These are phyloP conservation scores for Nowickia ferox DNA, from an alignment of 2,888 invertebrate genomes.

Conservation along the genomic window DNA sequence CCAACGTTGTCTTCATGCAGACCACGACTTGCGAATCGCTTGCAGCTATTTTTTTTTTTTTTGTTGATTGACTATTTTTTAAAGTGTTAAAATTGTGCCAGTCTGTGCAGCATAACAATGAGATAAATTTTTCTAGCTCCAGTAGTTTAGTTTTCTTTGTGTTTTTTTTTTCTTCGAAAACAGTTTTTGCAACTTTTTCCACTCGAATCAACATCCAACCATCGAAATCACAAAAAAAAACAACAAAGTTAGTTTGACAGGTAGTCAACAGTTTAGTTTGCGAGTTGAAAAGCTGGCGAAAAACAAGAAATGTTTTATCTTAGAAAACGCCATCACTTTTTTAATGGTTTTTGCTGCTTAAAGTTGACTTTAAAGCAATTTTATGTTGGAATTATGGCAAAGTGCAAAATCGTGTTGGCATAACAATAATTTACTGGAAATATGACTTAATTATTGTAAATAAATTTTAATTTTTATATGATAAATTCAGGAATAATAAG, in stretches of 20 bases:
- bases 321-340: conserved; percentile 44
- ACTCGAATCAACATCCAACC: conserved; percentile 44
- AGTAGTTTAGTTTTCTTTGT: conserved; percentile 29
- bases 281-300: conserved; percentile 46
- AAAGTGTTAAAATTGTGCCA: conserved; percentile 66
- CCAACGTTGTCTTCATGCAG: not conserved
- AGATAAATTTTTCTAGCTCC: conserved; percentile 38
- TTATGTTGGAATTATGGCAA: conserved; percentile 64
- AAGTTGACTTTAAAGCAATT: conserved; percentile 33
- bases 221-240: conserved; percentile 12
- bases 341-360: conserved; percentile 18
- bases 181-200: conserved; percentile 35
- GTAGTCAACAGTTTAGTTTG: conserved; percentile 55
- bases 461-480: conserved; percentile 31
- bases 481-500: conserved; percentile 12
- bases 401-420: conserved; percentile 73
- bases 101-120: conserved; percentile 55
- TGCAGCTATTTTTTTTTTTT: conserved; percentile 6
- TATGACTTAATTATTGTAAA: conserved; percentile 71
- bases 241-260: conserved; percentile 45
- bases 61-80: conserved; percentile 59
- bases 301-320: conserved; percentile 61
- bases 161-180: not conserved
- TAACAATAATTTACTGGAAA: conserved; percentile 55
- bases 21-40: conserved; percentile 34